A percentile compares a stretch with the other conserved stretches of the same genome.
Conservation (phyloP, 64 coral and sea anemone species). For the Porites lutea region DNA sequence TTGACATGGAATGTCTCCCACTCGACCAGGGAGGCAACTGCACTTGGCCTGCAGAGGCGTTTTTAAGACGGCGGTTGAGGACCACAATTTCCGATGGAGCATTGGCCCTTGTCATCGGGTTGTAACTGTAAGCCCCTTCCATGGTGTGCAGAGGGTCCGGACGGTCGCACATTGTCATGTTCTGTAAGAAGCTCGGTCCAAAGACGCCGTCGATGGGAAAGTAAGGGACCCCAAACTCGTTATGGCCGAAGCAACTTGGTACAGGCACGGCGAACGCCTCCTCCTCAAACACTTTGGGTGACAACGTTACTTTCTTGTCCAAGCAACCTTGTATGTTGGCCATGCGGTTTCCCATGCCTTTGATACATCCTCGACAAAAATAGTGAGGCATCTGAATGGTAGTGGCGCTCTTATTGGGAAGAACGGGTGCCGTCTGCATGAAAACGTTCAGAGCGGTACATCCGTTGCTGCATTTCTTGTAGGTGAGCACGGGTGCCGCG, state of each 20-base stretch:
- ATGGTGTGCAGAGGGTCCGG: background rate
- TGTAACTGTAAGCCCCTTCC: background rate
- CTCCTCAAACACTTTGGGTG: background rate
- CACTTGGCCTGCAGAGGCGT: background rate
- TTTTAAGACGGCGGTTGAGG: background rate
- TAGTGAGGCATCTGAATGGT: background rate
- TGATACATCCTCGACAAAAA: background rate
- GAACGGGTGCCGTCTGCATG: background rate
- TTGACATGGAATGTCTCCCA: background rate
- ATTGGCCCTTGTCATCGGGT: background rate
- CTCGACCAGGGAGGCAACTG: background rate
- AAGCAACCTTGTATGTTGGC: background rate
- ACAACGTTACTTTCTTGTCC: background rate
- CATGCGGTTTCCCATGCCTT: background rate
- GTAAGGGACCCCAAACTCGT: background rate
- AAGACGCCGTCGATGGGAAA: background rate
- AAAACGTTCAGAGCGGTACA: background rate
- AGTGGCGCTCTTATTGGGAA: background rate
- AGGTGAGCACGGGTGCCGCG: background rate
- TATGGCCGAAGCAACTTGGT: background rate
- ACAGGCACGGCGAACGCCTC: background rate
- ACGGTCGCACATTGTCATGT: background rate
- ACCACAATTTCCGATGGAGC: background rate
- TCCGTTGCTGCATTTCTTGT: background rate
- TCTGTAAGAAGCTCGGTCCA: background rate